These are phyloP conservation scores for Trisateles emortualis DNA, from an alignment of 2,888 invertebrate species.

Conservation along the genomic window DNA sequence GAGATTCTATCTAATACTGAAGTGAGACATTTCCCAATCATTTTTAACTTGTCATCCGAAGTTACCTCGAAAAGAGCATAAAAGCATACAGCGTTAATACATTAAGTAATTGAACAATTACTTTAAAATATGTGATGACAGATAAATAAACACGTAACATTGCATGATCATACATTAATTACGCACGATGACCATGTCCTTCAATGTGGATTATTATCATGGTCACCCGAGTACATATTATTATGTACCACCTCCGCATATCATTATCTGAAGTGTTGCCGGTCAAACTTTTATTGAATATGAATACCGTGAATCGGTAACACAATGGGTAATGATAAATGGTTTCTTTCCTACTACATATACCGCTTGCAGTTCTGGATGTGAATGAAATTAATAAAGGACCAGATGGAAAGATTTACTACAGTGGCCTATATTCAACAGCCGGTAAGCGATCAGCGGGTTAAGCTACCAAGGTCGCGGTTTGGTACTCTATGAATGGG, in stretches of 20 bases:
- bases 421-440: no score
- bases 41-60: background rate
- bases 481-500: no score
- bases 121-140: background rate
- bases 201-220: conserved; percentile 8
- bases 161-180: background rate
- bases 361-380: background rate
- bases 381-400: background rate
- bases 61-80: background rate
- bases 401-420: no score
- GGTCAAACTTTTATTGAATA: conserved; percentile 57
- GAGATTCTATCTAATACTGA: no score
- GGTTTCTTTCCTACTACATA: background rate
- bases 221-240: conserved; percentile 38
- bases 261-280: conserved; percentile 53
- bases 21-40: no score
- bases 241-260: conserved; percentile 45
- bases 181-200: conserved; percentile 7
- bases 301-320: conserved; percentile 48
- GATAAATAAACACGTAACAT: background rate
- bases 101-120: background rate
- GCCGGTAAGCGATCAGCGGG: no score
- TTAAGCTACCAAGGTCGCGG: no score
- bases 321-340: background rate
- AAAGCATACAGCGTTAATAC: background rate